These are phyloP conservation scores for Drosophila anomalata DNA, from an alignment of 2,888 invertebrate species.

Conservation along the genomic window DNA sequence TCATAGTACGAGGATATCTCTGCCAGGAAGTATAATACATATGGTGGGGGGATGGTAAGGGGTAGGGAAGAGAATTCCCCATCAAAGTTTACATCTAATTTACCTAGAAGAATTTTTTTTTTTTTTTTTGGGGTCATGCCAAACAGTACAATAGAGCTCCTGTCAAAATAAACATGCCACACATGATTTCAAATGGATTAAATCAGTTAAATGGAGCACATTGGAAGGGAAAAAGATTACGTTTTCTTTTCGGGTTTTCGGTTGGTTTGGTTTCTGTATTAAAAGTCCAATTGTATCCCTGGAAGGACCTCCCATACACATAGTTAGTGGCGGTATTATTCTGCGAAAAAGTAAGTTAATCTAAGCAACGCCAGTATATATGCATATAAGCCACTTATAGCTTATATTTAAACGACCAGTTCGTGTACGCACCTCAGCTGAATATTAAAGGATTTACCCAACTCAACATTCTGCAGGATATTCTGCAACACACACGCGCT, in stretches of 20 bases:
- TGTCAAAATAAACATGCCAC: slow-evolving; percentile 8
- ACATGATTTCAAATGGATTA: slow-evolving; percentile 2
- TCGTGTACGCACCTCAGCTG: slow-evolving; percentile 42
- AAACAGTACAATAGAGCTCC: slow-evolving; percentile 7
- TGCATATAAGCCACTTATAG: slow-evolving; percentile 40
- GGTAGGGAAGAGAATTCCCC: not conserved
- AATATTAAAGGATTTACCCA: slow-evolving; percentile 45
- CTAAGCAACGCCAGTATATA: slow-evolving; percentile 35
- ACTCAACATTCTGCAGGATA: slow-evolving; percentile 29
- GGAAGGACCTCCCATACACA: not conserved
- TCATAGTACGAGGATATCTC: slow-evolving; percentile 18
- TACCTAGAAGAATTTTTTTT: slow-evolving; percentile 29
- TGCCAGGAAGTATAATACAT: slow-evolving; percentile 12
- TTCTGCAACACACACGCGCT: slow-evolving; percentile 29
- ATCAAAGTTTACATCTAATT: slow-evolving; percentile 37
- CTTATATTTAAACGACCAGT: slow-evolving; percentile 23
- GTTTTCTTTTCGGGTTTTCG: not conserved
- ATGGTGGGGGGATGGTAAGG: not conserved
- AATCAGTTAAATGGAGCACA: slow-evolving; percentile 1
- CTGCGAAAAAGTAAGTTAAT: slow-evolving; percentile 30
- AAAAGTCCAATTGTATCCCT: not conserved
- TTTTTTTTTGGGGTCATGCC: not conserved
- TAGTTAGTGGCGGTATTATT: not conserved
- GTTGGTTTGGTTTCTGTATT: not conserved
- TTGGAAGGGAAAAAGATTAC: not conserved